These are phyloP conservation scores for Samia ricini DNA, from an alignment of 1,140 invertebrate species.

Conservation along the genomic window DNA sequence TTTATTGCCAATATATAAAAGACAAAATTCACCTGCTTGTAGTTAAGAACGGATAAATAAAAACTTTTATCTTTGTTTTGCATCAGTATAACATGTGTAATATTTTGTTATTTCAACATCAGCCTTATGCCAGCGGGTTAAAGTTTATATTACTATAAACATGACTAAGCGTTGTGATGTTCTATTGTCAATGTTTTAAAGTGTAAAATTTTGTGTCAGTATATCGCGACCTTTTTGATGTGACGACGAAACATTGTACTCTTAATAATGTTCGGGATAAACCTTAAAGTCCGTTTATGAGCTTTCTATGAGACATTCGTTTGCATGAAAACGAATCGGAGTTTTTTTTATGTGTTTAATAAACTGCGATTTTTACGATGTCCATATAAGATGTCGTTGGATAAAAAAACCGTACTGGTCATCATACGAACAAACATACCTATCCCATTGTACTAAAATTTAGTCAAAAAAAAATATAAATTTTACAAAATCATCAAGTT, in stretches of 20 bases:
- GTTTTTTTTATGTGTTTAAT: constrained; percentile 59
- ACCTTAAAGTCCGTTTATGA: constrained; percentile 67
- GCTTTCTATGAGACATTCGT: constrained; percentile 50
- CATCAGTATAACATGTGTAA: constrained; percentile 28
- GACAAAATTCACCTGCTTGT: constrained; percentile 7
- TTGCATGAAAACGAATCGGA: constrained; percentile 57
- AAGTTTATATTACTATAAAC: constrained; percentile 13
- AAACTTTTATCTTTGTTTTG: constrained; percentile 54
- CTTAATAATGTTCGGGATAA: constrained; percentile 67
- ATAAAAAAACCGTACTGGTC: neutral
- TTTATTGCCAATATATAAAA: constrained; percentile 19
- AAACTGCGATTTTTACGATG: constrained; percentile 45
- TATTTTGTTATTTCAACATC: constrained; percentile 15
- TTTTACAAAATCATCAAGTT: too few species aligned
- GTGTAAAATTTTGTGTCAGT: constrained; percentile 48
- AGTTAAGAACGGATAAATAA: constrained; percentile 52
- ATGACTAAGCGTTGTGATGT: neutral
- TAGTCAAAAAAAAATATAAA: too few species aligned
- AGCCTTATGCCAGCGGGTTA: constrained; percentile 11
- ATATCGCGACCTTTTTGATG: constrained; percentile 64
- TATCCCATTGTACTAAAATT: too few species aligned
- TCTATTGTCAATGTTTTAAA: neutral
- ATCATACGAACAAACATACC: too few species aligned
- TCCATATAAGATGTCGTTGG: constrained; percentile 23
- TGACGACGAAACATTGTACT: constrained; percentile 57